These are phyloP conservation scores for Himalopsyche tibetana DNA, from an alignment of 2,888 invertebrate genomes.

Conservation along the genomic window DNA sequence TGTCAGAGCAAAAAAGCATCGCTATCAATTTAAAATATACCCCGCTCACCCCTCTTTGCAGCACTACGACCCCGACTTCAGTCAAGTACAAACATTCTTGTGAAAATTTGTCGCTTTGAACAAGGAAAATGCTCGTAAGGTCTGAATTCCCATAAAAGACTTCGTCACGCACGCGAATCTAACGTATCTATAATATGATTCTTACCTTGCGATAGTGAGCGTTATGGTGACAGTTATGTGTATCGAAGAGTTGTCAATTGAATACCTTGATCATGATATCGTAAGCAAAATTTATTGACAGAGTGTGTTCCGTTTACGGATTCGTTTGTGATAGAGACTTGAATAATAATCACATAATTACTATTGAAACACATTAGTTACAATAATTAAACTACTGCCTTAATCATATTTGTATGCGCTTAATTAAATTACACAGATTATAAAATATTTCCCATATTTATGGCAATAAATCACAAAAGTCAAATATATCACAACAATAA, in stretches of 20 bases:
- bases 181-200: not conserved
- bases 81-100: not conserved
- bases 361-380: too few relatives aligned
- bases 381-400: too few relatives aligned
- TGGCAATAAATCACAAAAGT: too few relatives aligned
- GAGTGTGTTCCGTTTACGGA: too few relatives aligned
- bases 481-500: too few relatives aligned
- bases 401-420: too few relatives aligned
- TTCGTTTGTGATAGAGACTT: too few relatives aligned
- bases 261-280: not conserved
- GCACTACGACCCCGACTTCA: not conserved
- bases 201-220: not conserved
- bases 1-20: not conserved
- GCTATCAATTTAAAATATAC: not conserved
- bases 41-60: not conserved
- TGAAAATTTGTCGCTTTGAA: not conserved
- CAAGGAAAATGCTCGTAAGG: not conserved
- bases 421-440: too few relatives aligned
- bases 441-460: too few relatives aligned
- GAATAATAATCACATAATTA: too few relatives aligned
- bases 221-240: conserved; percentile 4
- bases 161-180: not conserved
- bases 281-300: not conserved
- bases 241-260: not conserved
- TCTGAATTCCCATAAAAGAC: not conserved